Conservation (phyloP, 2,113 vertebrate species). For the Abramis brama region DNA sequence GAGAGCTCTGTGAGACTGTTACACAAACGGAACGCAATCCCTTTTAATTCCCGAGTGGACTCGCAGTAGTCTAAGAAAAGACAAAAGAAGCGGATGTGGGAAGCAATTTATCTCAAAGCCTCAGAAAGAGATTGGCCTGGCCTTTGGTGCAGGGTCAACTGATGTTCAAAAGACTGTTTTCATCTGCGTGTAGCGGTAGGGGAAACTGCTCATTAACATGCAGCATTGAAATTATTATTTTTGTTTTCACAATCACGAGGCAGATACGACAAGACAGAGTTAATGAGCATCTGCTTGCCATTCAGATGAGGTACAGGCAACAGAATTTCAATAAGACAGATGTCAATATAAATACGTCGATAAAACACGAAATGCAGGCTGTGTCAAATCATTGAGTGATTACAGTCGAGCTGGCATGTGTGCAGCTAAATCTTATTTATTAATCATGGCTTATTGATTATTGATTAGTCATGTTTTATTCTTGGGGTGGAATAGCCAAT, state of each 20-base stretch:
- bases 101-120: conserved; percentile 66
- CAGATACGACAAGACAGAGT: conserved; percentile 16
- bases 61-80: conserved; percentile 10
- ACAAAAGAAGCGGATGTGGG: conserved; percentile 55
- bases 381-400: conserved; percentile 28
- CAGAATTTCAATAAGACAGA: conserved; percentile 19
- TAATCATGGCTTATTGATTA: conserved; percentile 28
- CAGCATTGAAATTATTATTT: conserved; percentile 11
- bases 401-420: conserved; percentile 10
- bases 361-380: conserved; percentile 25
- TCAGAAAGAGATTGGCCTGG: conserved; percentile 52
- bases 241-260: conserved; percentile 12
- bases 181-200: conserved; percentile 28
- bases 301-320: conserved; percentile 31
- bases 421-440: background rate
- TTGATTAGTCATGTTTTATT: conserved; percentile 29
- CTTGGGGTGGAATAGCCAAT: background rate
- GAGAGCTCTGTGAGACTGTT: conserved; percentile 61
- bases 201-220: conserved; percentile 45
- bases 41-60: conserved; percentile 39
- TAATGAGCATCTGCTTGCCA: conserved; percentile 20
- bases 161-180: conserved; percentile 45
- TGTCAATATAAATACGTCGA: conserved; percentile 10
- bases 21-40: conserved; percentile 35
- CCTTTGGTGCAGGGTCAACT: conserved; percentile 64